These are phyloP conservation scores for Eupithecia exiguata DNA, from an alignment of 2,888 invertebrate genomes.

Conservation along the genomic window DNA sequence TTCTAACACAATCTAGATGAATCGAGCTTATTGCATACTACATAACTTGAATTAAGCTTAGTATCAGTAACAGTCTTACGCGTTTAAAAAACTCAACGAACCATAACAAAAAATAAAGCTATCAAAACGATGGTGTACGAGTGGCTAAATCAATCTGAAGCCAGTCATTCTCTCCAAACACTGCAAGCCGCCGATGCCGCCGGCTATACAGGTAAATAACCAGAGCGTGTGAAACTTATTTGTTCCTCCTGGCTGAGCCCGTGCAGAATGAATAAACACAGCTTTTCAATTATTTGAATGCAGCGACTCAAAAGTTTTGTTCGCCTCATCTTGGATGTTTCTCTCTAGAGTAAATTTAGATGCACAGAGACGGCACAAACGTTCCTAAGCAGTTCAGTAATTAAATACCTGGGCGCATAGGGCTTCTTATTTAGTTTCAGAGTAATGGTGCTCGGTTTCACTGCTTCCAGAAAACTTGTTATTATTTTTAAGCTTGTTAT, in stretches of 20 bases:
- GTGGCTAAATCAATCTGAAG: background rate
- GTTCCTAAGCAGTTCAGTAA: background rate
- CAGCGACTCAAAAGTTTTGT: background rate
- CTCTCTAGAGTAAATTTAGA: background rate
- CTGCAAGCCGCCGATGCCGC: background rate
- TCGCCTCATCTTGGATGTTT: background rate
- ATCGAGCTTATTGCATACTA: background rate
- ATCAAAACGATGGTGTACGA: background rate
- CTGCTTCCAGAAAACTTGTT: background rate
- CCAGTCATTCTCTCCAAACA: constrained; percentile 3
- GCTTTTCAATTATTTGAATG: background rate
- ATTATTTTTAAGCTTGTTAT: background rate
- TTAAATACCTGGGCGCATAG: background rate
- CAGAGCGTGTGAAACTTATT: background rate
- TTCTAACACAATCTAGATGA: background rate
- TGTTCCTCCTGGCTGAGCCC: background rate
- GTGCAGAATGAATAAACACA: background rate
- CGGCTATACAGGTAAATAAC: background rate
- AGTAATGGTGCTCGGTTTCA: background rate
- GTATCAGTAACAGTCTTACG: background rate
- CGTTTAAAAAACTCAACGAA: background rate
- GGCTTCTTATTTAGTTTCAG: background rate
- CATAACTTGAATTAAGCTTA: background rate
- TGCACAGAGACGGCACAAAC: background rate
- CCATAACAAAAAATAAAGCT: background rate